phyloP scores from a whole-genome alignment of 2,797 vertebrate genomes.

The Sebastes reedi region DNA sequence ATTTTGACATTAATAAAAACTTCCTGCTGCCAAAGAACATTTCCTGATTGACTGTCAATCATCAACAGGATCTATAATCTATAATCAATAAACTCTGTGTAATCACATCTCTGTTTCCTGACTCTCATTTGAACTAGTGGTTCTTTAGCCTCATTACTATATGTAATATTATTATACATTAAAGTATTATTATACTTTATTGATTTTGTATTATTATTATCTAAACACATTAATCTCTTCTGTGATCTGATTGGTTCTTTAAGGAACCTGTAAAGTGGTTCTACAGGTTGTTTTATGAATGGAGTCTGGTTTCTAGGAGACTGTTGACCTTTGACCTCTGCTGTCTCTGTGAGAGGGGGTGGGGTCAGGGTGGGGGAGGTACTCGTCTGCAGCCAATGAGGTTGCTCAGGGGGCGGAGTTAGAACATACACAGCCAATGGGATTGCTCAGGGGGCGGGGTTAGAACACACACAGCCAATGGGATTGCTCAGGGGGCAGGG shows the following conservation, averaged over 20 bases:
- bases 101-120: background rate
- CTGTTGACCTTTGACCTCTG: constrained; percentile 14
- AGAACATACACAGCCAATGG: background rate
- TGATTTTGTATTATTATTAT: too few species aligned
- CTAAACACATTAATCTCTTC: background rate
- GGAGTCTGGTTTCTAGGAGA: background rate
- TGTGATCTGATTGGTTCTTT: background rate
- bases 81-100: constrained; percentile 39
- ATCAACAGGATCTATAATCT: background rate
- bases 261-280: background rate
- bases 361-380: background rate
- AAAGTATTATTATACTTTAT: too few species aligned
- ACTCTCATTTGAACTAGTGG: background rate
- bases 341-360: background rate
- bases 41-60: constrained; percentile 9
- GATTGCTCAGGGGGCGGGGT: background rate
- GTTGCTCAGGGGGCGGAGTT: background rate
- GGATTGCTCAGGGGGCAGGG: background rate
- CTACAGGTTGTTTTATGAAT: background rate
- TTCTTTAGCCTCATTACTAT: background rate
- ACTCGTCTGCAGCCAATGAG: constrained; percentile 23
- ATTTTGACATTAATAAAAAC: background rate
- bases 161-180: too few species aligned
- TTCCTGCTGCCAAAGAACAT: constrained; percentile 60
- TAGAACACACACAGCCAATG: too few species aligned